phyloP scores from a whole-genome alignment of 2,113 vertebrate species.

The Myotis lucifugus region DNA sequence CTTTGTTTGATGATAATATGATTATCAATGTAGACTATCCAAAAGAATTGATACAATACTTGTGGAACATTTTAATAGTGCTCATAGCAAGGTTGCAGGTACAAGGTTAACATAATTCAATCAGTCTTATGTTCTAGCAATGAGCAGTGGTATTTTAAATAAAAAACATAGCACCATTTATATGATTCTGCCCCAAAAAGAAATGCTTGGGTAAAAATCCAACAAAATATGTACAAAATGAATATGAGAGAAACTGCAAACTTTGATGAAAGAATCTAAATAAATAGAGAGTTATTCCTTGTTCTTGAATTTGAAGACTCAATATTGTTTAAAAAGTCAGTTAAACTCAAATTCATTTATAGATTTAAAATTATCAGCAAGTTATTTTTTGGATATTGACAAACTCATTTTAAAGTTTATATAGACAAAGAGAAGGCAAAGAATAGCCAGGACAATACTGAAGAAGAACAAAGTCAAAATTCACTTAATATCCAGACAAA shows the following conservation, averaged over 20 bases:
- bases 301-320: neutral
- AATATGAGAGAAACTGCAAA: neutral
- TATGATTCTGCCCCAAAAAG: neutral
- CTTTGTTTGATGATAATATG: neutral
- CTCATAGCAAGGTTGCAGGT: neutral
- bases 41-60: neutral
- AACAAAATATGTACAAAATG: neutral
- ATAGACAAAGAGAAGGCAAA: neutral
- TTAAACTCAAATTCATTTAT: neutral
- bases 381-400: neutral
- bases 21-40: neutral
- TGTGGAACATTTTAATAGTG: neutral
- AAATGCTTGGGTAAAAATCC: neutral
- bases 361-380: neutral
- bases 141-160: neutral
- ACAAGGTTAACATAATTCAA: neutral
- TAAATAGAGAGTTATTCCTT: neutral
- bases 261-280: neutral
- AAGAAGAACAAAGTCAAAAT: neutral
- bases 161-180: neutral
- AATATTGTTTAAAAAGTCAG: neutral
- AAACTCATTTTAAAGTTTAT: neutral
- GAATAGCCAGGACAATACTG: neutral
- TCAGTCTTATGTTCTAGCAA: neutral
- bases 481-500: neutral